Percentiles rank a stretch among this genome's conserved stretches.
These are phyloP conservation scores for Adelosebastes latens DNA, from an alignment of 2,797 vertebrate genomes.

Conservation along the genomic window DNA sequence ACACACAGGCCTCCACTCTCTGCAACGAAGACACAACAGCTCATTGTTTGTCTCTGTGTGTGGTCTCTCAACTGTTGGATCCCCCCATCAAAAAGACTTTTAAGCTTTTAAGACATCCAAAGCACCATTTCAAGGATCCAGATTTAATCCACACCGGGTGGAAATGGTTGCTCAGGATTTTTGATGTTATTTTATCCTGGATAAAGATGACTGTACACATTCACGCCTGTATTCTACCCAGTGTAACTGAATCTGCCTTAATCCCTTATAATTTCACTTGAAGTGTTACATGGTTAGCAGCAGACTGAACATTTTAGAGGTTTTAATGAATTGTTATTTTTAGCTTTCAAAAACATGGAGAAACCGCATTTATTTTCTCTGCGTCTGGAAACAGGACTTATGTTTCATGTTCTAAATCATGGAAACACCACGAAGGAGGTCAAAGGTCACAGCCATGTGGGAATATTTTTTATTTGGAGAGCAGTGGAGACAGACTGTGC, in stretches of 20 bases:
- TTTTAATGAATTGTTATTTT: constrained; percentile 33
- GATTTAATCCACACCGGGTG: constrained; percentile 49
- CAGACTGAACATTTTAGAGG: constrained; percentile 47
- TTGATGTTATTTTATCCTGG: constrained; percentile 49
- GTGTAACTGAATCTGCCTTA: constrained; percentile 23
- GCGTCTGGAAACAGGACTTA: not conserved
- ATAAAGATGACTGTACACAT: constrained; percentile 47
- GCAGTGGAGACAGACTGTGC: not conserved
- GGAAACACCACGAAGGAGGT: constrained; percentile 28
- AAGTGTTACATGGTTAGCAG: constrained; percentile 44
- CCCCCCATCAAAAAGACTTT: constrained; percentile 51
- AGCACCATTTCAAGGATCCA: constrained; percentile 64
- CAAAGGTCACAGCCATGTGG: constrained; percentile 22
- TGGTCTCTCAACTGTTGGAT: constrained; percentile 68
- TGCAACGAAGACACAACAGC: constrained; percentile 64
- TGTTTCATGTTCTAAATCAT: constrained; percentile 15
- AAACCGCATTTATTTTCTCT: constrained; percentile 24
- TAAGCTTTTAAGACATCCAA: constrained; percentile 62
- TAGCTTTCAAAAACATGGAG: constrained; percentile 15
- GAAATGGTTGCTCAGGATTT: constrained; percentile 57
- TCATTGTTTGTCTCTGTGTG: constrained; percentile 74
- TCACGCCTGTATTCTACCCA: constrained; percentile 26
- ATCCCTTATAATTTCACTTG: constrained; percentile 21
- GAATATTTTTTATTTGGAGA: constrained; percentile 11
- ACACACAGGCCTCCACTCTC: constrained; percentile 24